Evolutionary conservation across 2,113 vertebrate species (phyloP).

Genomic region (Genyomyrus donnyi): DNA sequence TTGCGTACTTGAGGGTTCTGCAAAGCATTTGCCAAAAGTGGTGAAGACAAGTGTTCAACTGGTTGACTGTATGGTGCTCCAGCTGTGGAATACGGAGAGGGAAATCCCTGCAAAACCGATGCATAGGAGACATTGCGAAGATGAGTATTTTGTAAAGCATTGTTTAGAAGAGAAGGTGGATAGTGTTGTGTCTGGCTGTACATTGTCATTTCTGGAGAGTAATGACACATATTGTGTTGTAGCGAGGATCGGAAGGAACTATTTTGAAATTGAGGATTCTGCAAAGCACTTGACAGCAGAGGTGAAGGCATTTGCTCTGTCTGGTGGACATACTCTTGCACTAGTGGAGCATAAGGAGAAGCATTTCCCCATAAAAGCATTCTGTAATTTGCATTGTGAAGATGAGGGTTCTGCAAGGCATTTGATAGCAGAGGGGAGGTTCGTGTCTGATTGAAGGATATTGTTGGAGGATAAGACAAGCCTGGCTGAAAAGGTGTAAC

Average conservation of each 20-base stretch:
- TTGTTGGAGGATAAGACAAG: constrained; percentile 21
- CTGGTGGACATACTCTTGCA: constrained; percentile 15
- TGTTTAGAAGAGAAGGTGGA: constrained; percentile 50
- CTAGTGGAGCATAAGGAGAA: constrained; percentile 27
- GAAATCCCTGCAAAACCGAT: neutral
- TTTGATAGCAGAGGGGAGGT: constrained; percentile 30
- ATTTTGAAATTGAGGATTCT: constrained; percentile 45
- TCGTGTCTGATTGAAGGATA: constrained; percentile 19
- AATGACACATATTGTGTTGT: constrained; percentile 37
- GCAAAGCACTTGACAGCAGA: constrained; percentile 22
- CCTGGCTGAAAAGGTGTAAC: constrained; percentile 47
- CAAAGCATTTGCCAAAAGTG: constrained; percentile 48
- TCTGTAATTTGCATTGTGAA: constrained; percentile 36
- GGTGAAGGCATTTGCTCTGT: neutral
- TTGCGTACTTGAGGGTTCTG: constrained; percentile 55
- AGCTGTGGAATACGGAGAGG: constrained; percentile 18
- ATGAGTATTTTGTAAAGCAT: constrained; percentile 42
- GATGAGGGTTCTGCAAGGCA: constrained; percentile 37
- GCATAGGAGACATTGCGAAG: constrained; percentile 36
- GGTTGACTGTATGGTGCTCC: neutral
- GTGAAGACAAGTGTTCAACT: constrained; percentile 44
- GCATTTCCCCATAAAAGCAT: neutral
- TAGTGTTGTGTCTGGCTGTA: constrained; percentile 14
- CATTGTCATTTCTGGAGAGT: constrained; percentile 29
- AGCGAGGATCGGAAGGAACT: constrained; percentile 50